Evolutionary conservation across 1,140 invertebrate genomes (phyloP).

Genomic region (Alviniconcha marisindica): DNA sequence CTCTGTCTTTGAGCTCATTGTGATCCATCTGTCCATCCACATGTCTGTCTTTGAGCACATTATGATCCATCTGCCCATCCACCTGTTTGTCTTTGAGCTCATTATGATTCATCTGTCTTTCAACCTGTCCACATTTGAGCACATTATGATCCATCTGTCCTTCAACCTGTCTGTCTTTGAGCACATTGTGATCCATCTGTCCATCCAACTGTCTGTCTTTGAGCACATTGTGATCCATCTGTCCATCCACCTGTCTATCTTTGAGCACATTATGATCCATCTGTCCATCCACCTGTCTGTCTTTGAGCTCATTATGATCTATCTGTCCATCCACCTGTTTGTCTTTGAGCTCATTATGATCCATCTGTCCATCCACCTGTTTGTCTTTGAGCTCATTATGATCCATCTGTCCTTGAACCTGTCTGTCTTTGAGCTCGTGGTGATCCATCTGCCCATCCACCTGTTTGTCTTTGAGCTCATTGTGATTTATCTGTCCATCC

Average conservation of each 20-base stretch:
- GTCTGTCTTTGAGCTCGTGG: too few relatives aligned
- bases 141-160: slow-evolving; percentile 54
- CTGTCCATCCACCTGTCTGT: not conserved
- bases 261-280: not conserved
- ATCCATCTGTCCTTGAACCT: too few relatives aligned
- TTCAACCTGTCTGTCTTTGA: not conserved
- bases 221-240: slow-evolving; percentile 6
- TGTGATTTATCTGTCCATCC: not conserved
- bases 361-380: too few relatives aligned
- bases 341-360: not conserved
- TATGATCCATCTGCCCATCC: too few relatives aligned
- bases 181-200: not conserved
- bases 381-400: too few relatives aligned
- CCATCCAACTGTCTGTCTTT: not conserved
- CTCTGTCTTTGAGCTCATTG: too few relatives aligned
- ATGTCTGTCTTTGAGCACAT: too few relatives aligned
- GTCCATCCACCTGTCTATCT: not conserved
- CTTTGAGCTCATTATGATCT: not conserved
- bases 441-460: not conserved
- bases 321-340: not conserved
- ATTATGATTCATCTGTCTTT: not conserved
- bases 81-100: too few relatives aligned
- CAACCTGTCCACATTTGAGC: not conserved
- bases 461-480: not conserved
- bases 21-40: too few relatives aligned